phyloP scores from a whole-genome alignment of 2,888 invertebrate genomes.

The Sinhomidia bicolor region DNA sequence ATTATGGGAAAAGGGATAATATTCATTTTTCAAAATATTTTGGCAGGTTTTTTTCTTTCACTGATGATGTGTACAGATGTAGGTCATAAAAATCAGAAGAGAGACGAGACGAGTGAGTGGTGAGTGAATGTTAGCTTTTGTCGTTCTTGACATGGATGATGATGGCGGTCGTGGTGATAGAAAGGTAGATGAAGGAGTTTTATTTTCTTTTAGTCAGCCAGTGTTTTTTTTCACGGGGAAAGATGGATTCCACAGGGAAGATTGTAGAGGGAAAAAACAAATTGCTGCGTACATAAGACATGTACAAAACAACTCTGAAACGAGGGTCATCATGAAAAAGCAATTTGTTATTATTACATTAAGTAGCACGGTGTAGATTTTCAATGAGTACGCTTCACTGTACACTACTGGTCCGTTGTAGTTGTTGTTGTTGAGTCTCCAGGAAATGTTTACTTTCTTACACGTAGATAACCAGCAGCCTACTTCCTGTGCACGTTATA shows the following conservation, averaged over 20 bases:
- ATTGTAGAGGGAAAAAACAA: neutral
- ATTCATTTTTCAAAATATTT: slow-evolving; percentile 64
- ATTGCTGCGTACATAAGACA: neutral
- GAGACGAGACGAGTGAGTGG: neutral
- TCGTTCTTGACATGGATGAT: slow-evolving; percentile 24
- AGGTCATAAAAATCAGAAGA: slow-evolving; percentile 50
- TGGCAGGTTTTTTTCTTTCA: slow-evolving; percentile 55
- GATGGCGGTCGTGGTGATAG: neutral
- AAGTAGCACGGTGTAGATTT: too few relatives aligned
- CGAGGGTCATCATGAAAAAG: slow-evolving; percentile 58
- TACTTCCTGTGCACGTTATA: too few relatives aligned
- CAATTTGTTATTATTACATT: slow-evolving; percentile 43
- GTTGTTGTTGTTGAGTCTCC: too few relatives aligned
- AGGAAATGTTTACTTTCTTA: neutral
- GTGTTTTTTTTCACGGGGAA: slow-evolving; percentile 49
- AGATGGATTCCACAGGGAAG: slow-evolving; percentile 40
- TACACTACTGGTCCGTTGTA: too few relatives aligned
- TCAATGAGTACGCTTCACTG: too few relatives aligned
- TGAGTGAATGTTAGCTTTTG: slow-evolving; percentile 15
- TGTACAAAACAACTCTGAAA: slow-evolving; percentile 2
- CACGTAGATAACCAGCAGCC: neutral
- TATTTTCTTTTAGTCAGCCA: neutral
- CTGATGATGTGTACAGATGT: slow-evolving; percentile 41
- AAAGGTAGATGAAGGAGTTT: neutral
- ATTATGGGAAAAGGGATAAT: neutral